A percentile compares a stretch with the other conserved stretches of the same genome.
Conservation (phyloP, 2,888 invertebrate species). For the Xestia xanthographa region DNA sequence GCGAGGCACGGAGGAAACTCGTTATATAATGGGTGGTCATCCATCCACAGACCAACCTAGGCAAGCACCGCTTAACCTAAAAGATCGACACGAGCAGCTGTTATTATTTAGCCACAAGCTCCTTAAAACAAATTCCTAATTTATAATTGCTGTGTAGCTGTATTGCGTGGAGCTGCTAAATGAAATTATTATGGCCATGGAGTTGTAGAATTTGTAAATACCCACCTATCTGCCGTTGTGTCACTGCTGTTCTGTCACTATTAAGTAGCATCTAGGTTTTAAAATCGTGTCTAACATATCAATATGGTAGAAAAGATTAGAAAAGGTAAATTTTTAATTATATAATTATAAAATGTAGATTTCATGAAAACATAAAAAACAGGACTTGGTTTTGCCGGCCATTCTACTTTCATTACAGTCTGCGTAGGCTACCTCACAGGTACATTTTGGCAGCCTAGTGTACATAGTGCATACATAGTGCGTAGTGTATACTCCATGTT, state of each 20-base stretch:
- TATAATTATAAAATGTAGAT: not conserved
- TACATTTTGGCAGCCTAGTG: not conserved
- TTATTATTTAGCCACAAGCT: no score
- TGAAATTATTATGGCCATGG: not conserved
- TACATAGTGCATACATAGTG: no score
- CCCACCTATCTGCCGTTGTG: not conserved
- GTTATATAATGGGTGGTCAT: no score
- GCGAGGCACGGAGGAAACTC: no score
- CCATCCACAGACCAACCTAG: no score
- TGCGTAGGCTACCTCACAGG: not conserved
- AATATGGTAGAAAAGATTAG: not conserved
- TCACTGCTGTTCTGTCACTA: not conserved
- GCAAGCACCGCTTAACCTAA: no score
- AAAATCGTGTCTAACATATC: not conserved
- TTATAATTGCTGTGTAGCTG: conserved; percentile 1
- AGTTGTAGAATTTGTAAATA: not conserved
- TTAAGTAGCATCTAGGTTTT: not conserved
- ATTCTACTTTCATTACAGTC: not conserved
- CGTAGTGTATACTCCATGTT: not conserved
- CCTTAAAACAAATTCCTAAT: not conserved
- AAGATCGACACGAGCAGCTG: no score
- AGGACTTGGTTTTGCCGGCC: not conserved
- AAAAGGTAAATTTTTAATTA: no score
- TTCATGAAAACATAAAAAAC: not conserved
- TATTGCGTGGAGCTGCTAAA: not conserved